These are phyloP conservation scores for Drosophila seguyi DNA, from an alignment of 1,140 invertebrate genomes.

Conservation along the genomic window DNA sequence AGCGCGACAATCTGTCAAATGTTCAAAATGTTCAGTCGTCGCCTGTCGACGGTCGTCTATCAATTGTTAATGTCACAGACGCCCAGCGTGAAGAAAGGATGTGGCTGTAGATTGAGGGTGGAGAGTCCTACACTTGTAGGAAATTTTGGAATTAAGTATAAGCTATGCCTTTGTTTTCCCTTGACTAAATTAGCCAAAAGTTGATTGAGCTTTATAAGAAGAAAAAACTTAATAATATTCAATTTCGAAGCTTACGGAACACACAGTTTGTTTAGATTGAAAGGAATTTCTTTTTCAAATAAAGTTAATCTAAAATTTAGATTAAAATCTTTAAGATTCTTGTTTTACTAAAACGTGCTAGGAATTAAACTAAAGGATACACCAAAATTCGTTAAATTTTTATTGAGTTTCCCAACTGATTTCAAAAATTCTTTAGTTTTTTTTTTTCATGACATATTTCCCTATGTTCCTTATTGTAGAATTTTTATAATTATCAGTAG, in stretches of 20 bases:
- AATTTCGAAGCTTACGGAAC: neutral
- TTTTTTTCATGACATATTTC: neutral
- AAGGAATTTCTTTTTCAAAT: neutral
- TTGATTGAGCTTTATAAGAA: no score
- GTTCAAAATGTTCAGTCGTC: constrained; percentile 66
- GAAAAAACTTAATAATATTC: neutral
- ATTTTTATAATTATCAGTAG: neutral
- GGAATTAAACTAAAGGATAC: neutral
- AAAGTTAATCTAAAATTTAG: neutral
- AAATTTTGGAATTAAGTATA: neutral
- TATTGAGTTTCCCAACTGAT: neutral
- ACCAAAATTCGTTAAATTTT: no score
- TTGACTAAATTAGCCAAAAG: neutral
- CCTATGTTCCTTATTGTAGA: neutral
- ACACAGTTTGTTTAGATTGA: no score
- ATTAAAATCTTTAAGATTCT: neutral
- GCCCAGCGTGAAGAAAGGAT: constrained; percentile 53
- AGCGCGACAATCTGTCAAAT: constrained; percentile 68
- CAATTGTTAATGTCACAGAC: constrained; percentile 80
- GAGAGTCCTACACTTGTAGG: constrained; percentile 5
- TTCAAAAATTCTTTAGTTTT: no score
- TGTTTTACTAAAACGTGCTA: neutral
- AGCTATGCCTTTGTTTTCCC: neutral
- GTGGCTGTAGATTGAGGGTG: constrained; percentile 25
- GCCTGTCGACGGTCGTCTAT: constrained; percentile 63